Conservation (phyloP, 2,888 invertebrate species). For the Ennomos quercinarius region DNA sequence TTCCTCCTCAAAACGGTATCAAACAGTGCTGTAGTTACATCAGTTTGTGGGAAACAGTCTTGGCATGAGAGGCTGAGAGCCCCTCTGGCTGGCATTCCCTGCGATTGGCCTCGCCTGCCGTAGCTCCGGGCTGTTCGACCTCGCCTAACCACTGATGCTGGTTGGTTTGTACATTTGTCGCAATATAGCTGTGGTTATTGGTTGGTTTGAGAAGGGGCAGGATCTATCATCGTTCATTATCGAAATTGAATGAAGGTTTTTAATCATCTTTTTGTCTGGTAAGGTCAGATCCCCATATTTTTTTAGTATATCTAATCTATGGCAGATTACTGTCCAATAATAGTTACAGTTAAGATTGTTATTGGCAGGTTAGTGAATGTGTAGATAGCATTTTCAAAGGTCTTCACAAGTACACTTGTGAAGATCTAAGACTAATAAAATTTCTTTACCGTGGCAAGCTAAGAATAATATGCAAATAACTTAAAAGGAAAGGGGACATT, state of each 20-base stretch:
- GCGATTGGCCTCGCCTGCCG: conserved; percentile 60
- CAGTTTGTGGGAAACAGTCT: conserved; percentile 72
- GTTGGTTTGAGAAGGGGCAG: neutral
- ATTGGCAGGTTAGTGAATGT: too few species aligned
- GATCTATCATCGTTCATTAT: neutral
- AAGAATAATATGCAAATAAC: conserved; percentile 20
- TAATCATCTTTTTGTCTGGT: too few species aligned
- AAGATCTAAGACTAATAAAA: conserved; percentile 7
- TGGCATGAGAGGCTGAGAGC: conserved; percentile 73
- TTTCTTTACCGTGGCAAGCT: conserved; percentile 7
- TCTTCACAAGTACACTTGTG: too few species aligned
- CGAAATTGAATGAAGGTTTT: too few species aligned
- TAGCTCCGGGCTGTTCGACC: conserved; percentile 69
- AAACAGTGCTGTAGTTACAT: conserved; percentile 54
- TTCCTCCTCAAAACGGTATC: conserved; percentile 51
- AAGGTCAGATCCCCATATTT: too few species aligned
- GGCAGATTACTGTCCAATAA: too few species aligned
- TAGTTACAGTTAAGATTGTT: too few species aligned
- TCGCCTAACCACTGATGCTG: conserved; percentile 65
- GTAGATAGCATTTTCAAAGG: too few species aligned
- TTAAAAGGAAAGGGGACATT: conserved; percentile 28
- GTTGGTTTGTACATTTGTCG: conserved; percentile 41
- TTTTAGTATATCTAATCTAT: too few species aligned
- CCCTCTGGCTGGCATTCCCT: conserved; percentile 71
- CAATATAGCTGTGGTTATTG: conserved; percentile 6